A percentile compares a stretch with the other conserved stretches of the same genome.
Conservation (phyloP, 35 echinoderm and acorn worm species). For the Heliocidaris erythrogramma region DNA sequence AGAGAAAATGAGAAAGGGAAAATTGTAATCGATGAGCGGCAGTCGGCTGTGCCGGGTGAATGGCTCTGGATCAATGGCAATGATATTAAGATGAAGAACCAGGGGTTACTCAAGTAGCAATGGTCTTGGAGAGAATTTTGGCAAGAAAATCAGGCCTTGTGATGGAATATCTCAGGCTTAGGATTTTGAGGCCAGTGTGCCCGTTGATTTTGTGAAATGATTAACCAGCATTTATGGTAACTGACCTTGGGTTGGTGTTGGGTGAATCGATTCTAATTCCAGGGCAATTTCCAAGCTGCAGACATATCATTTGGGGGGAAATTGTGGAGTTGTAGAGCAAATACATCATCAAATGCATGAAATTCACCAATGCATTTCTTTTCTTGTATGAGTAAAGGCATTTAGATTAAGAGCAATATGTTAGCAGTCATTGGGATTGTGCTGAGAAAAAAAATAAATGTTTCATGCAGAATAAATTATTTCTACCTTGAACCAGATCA, state of each 20-base stretch:
- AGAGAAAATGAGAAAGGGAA: not conserved
- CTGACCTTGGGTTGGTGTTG: not conserved
- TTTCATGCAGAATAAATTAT: no score
- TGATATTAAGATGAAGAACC: conserved; percentile 12
- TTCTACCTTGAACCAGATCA: no score
- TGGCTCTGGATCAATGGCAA: not conserved
- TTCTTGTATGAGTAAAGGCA: not conserved
- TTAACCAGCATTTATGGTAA: not conserved
- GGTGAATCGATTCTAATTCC: not conserved
- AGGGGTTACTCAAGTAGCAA: not conserved
- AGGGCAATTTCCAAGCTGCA: not conserved
- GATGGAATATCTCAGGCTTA: not conserved
- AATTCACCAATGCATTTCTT: not conserved
- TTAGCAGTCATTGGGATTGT: no score
- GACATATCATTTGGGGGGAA: not conserved
- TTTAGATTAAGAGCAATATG: not conserved
- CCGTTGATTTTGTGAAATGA: not conserved
- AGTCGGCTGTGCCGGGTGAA: conserved; percentile 18
- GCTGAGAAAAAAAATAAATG: no score
- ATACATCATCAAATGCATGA: not conserved
- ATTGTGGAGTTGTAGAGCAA: not conserved
- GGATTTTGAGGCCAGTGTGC: not conserved
- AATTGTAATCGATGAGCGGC: not conserved
- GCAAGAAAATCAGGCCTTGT: not conserved
- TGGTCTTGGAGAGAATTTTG: not conserved